Conservation (phyloP, 2,113 vertebrate species). For the Proteles cristata region DNA sequence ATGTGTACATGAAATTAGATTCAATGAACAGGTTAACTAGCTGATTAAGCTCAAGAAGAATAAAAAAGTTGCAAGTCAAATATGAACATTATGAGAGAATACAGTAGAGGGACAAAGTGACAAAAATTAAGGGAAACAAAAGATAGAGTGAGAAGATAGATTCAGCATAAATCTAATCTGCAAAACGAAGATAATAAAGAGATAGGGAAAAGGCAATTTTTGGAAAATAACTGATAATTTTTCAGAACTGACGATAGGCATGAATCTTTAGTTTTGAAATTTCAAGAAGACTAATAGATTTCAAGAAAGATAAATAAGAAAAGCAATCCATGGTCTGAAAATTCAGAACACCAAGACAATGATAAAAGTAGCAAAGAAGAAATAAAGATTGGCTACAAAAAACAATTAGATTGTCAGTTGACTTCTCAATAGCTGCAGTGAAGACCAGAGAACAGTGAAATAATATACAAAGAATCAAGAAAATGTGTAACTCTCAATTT, state of each 20-base stretch:
- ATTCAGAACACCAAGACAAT: background rate
- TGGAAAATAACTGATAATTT: background rate
- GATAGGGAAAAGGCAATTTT: background rate
- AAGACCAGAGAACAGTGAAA: background rate
- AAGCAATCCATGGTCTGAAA: background rate
- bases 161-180: background rate
- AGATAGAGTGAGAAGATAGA: background rate
- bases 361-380: background rate
- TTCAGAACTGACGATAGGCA: background rate
- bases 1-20: background rate
- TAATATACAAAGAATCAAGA: background rate
- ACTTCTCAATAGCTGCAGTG: background rate
- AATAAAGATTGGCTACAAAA: background rate
- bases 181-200: background rate
- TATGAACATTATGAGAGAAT: background rate
- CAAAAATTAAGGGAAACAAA: background rate
- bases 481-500: background rate
- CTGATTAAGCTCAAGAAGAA: background rate
- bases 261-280: background rate
- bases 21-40: background rate
- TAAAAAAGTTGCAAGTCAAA: background rate
- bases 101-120: background rate
- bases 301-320: background rate
- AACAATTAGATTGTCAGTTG: background rate
- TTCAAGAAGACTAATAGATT: background rate